Percentiles rank a stretch among this genome's conserved stretches.
These are phyloP conservation scores for Ptilonorhynchus violaceus DNA, from an alignment of 2,113 vertebrate species.

Conservation along the genomic window DNA sequence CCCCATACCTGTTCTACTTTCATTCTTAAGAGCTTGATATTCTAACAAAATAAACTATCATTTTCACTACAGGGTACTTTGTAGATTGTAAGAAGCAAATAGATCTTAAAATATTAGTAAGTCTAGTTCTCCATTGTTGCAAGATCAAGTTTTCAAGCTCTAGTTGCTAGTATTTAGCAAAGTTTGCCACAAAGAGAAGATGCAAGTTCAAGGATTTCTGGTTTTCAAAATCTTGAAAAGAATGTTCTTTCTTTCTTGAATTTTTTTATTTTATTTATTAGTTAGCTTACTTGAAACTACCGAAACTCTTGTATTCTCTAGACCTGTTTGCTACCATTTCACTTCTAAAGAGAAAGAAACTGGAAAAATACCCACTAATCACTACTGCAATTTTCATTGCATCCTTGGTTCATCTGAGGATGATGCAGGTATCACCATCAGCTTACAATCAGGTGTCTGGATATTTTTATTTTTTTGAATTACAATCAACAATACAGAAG, in stretches of 20 bases:
- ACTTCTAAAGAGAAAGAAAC: background rate
- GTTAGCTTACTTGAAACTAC: background rate
- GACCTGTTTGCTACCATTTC: background rate
- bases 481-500: background rate
- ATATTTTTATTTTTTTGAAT: background rate
- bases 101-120: background rate
- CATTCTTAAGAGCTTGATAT: background rate
- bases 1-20: background rate
- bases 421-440: background rate
- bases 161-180: background rate
- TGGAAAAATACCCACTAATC: background rate
- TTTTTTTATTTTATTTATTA: background rate
- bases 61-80: background rate
- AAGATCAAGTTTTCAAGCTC: background rate
- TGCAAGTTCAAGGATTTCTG: background rate
- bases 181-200: background rate
- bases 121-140: background rate
- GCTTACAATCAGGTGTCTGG: background rate
- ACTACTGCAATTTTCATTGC: background rate
- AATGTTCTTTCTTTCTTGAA: background rate
- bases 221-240: background rate
- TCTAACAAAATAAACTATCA: background rate
- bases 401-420: background rate
- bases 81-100: conserved; percentile 16
- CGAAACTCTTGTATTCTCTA: background rate